Evolutionary conservation across 2,888 invertebrate species (phyloP), one percentile per base, ranked within the genome.

Genomic region (Watsonalla cultraria): DNA sequence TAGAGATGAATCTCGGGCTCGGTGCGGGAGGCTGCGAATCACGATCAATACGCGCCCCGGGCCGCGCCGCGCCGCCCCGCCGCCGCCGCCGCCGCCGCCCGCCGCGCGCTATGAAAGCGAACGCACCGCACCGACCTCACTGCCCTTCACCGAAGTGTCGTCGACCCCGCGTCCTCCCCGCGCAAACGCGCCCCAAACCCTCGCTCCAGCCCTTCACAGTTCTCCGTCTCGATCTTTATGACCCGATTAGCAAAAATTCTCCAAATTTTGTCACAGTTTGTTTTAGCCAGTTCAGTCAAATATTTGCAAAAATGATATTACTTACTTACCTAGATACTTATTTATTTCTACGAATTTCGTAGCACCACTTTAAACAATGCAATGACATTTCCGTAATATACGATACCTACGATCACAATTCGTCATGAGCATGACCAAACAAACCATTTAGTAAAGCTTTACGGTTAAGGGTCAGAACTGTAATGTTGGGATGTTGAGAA

Each of bases 101-200:
- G 68, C 72, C 71, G 66, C 71, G 68, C 76, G 78, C 78, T 83
- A 73, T 81, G 86, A 87, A 88, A 88, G 86, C 84, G 86, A 86
- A 86, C 86, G 86, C 82, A 46, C 37, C 37, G 37, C 46, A 74
- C 75, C 84, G 84, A 84, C 85, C 86, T 81, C 84, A 79, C 84
- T 88, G 88, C 86, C 88, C 89, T 88, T 88, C 90, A 86, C 82
- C 78, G 77, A 72, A 75, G 81, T 82, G 89, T 88, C 89, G 83
- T 81, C 86, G 89, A 89, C 88, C 89, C 80, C 78, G 15, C 37
- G 39, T 74, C 70, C 66, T 70, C 70, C 71, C 72, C 70, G 68
- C 66, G 59, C 64, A 51, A 70, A 69, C 54, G 62, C 63, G 65
- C 62, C 69, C 68, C 68, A 65, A 55, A 61, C 64, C 69, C 70